Conservation (phyloP, 2,797 vertebrate species). For the Eulemur coronatus region DNA sequence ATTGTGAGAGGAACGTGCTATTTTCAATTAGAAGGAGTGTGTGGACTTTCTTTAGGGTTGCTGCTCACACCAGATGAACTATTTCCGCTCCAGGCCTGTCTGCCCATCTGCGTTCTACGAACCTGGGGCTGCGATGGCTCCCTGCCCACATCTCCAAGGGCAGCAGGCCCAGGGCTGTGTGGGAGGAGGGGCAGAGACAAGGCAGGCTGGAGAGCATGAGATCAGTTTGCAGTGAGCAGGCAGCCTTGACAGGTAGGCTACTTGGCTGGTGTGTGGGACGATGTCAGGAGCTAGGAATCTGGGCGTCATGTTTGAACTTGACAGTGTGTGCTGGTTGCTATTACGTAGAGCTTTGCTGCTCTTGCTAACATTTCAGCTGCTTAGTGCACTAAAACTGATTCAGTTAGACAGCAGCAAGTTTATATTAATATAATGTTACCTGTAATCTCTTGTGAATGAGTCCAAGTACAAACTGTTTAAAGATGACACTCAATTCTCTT, state of each 20-base stretch:
- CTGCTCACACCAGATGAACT: not conserved
- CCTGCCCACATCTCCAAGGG: not conserved
- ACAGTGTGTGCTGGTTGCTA: not conserved
- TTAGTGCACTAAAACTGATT: not conserved
- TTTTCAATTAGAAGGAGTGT: not conserved
- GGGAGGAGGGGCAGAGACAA: not conserved
- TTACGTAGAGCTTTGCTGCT: not conserved
- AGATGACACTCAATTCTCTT: not conserved
- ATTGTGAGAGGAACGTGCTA: not conserved
- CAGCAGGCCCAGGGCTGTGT: not conserved
- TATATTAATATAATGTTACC: not conserved
- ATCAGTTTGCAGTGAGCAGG: not conserved
- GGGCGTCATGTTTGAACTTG: slow-evolving; percentile 72
- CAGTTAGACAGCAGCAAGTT: not conserved
- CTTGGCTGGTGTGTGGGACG: not conserved
- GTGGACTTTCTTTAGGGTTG: not conserved
- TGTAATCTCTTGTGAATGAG: not conserved
- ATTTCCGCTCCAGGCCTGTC: not conserved
- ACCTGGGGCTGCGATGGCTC: not conserved
- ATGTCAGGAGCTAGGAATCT: slow-evolving; percentile 73
- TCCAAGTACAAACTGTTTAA: not conserved
- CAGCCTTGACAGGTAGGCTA: slow-evolving; percentile 19
- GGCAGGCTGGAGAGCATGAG: slow-evolving; percentile 29
- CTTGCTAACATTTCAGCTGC: slow-evolving; percentile 27
- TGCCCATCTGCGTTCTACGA: not conserved